Evolutionary conservation across 1,140 invertebrate genomes (phyloP), one percentile per base, ranked within the genome.

Genomic region (Trinorchestia longiramus): DNA sequence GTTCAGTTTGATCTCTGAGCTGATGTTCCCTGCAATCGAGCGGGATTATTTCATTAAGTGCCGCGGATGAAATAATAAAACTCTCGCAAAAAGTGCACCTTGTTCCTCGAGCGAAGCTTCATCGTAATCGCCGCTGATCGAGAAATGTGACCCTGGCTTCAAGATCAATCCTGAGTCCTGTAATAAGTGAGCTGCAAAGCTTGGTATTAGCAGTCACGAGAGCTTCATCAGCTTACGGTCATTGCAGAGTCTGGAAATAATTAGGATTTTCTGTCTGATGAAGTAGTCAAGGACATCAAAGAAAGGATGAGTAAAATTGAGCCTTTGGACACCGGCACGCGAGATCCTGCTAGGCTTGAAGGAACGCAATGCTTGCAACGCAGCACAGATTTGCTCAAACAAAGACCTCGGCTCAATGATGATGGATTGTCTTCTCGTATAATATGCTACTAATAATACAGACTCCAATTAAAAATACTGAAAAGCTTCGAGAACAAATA

Each of bases 291-390:
- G 90, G 36, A n/a, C 92, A 94, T 44, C 92, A 94, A 44, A 94
- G 92, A 94, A 91, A 94, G 92, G 92, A 94, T 94, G 43, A 94
- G 92, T 45, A 45, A 45, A 94, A 94, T 94, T 90, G 92, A 47
- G 43, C 41, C 92, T 44, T 94, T 94, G 41, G 43, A 94, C 28
- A 17, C 0, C 43, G 40, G 92, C 92, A 94, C 92, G 92, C 92
- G 92, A 45, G 47, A 53, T 53, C 6, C 47, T 53, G 47, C 47
- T 6, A 19, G 19, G 47, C 43, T n/a, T n/a, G 44, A 47, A 47
- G 43, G 43, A 47, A 40, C 11, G 88, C 88, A 3, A 43, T 43
- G 88, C 88, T 91, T 77, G 62, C 62, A 1, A 36, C 62, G 62
- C 62, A 3, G 62, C 62, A 77, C 15, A 77, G 62, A 77, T 77